A percentile compares a stretch with the other conserved stretches of the same genome.
These are phyloP conservation scores for Columba guinea DNA, from an alignment of 2,797 vertebrate genomes.

Conservation along the genomic window DNA sequence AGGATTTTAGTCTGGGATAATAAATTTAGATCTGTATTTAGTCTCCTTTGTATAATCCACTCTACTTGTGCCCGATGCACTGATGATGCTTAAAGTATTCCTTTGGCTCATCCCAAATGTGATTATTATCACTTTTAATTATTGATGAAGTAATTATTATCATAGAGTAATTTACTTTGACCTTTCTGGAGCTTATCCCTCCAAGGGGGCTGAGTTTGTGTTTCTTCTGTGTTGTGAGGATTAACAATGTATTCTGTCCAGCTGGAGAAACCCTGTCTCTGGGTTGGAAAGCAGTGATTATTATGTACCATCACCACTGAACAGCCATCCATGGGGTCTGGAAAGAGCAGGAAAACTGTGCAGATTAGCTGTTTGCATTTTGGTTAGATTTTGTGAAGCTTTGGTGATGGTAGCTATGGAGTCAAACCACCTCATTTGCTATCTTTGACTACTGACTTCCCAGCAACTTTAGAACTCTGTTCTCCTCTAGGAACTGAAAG, in stretches of 20 bases:
- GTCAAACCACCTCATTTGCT: not conserved
- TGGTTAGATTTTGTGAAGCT: not conserved
- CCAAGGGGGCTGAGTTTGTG: not conserved
- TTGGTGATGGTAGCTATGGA: not conserved
- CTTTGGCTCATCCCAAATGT: not conserved
- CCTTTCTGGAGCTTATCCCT: conserved; percentile 2
- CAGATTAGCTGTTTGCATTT: not conserved
- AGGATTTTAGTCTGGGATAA: not conserved
- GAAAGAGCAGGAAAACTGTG: not conserved
- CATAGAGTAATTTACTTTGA: conserved; percentile 4
- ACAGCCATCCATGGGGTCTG: not conserved
- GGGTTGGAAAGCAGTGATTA: not conserved
- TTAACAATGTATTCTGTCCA: not conserved
- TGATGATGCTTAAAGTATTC: not conserved
- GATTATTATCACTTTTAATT: conserved; percentile 39
- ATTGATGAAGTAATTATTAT: conserved; percentile 46
- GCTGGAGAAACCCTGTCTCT: not conserved
- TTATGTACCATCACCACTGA: not conserved
- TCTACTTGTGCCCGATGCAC: not conserved
- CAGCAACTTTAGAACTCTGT: not conserved
- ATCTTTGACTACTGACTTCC: not conserved
- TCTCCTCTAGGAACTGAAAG: not conserved
- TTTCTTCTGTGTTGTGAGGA: not conserved
- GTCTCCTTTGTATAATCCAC: not conserved
- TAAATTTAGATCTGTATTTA: not conserved